Base-by-base conservation (phyloP, 1,140 invertebrate genomes). In the Pogonomyrmex barbatus region DNA sequence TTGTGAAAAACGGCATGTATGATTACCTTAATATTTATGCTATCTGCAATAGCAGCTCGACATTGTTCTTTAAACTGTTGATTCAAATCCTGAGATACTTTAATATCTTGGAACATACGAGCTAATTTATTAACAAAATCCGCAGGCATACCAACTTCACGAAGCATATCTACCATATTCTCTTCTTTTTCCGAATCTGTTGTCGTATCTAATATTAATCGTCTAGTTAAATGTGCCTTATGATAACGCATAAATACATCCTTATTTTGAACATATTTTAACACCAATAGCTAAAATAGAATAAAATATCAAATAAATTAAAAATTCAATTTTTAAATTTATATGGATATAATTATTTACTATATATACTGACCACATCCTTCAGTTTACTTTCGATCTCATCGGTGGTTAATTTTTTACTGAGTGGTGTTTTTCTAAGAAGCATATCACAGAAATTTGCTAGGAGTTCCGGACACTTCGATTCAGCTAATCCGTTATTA, bases 381-480 rank as follows among this genome's bases (percentile, higher is more conserved):
- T 96, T 97, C 62, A 99, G 96, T 94, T 99, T 97, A 78, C 96
- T 96, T 95, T 99, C 99, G 87, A 99, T 99, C 95, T 99, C 98
- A 95, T 99, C 99, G 83, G 98, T 98, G 4, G 98, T 99, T 42
- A 99, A 96, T 91, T 98, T 97, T 95, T 99, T 99, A 95, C 98
- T 99, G 77, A 99, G 96, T 39, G 98, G 98, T 62, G 99, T 99
- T 94, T 99, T 99, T 89, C 99, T 96, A 89, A 99, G 96, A 90
- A 99, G 95, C 98, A 99, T 99, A 97, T 99, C 99, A 97, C 99
- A 99, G 96, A 99, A 99, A 95, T 99, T 99, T 56, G 99, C 99
- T 90, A 99, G 95, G 67, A 99, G 96, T 95, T 99, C 99, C 24
- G 99, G 99, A 96, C 99, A 99, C 93, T 99, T 99, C 82, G 99